Evolutionary conservation across 1,140 invertebrate genomes (phyloP), one percentile per base, ranked within the genome.

Genomic region (Drosophila pseudoobscura): DNA sequence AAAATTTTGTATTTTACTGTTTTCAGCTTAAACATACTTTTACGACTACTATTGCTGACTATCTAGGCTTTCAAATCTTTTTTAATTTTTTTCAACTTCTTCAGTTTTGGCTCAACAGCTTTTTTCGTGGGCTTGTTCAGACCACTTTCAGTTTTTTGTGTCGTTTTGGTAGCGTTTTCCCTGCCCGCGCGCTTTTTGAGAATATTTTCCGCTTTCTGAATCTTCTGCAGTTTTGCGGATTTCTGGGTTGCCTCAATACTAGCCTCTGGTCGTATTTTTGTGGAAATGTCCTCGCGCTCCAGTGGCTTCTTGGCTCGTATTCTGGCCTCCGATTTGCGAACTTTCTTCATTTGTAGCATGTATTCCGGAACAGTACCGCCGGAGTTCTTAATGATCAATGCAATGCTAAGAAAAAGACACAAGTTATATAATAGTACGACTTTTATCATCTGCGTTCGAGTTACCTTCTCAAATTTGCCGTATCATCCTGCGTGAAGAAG

Each of bases 401-500:
- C 97, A 90, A 98, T 97, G 85, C 97, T 97, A 47, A 1, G 6
- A 59, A 54, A 2, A 55, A 29, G 31, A 41, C 7, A 39, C 2
- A 7, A 8, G 0, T 57, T 29, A 64, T 2, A 24, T 45, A 31
- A 46, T 3, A 22, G 44, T 26, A 11, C 44, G 53, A 45, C 13
- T 6, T 2, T 9, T 9, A 8, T 0, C 0, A 0, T 20, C 1
- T 15, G 1, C 22, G 41, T 39, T 13, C 35, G 35, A 13, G 50
- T 80, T 92, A 97, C 97, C 96, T 97, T 90, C 96, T 93, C 26
- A 98, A 93, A 93, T 97, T 96, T 6, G 93, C 91, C 11, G 94
- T 94, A 92, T 99, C 98, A 53, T 96, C 94, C 88, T 96, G 94
- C 1, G 98, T 98, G 88, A 99, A 99, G 93, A 98, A 99, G 2